Percentiles rank a stretch among this genome's conserved stretches.
Conservation (phyloP, 2,797 vertebrate species). For the Tadarida brasiliensis region DNA sequence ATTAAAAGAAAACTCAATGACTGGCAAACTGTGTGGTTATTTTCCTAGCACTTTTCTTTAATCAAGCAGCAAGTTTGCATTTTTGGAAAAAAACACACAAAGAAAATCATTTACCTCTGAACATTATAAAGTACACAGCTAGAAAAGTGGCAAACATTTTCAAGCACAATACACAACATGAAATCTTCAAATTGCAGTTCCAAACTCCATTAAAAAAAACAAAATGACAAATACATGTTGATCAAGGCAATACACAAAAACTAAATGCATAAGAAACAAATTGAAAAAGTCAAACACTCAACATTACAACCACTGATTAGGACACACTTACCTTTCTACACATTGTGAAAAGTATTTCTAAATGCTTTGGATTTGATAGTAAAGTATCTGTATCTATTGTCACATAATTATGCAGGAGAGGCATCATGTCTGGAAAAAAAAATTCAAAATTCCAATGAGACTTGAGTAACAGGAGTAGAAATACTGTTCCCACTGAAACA, state of each 20-base stretch:
- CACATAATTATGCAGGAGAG: constrained; percentile 98
- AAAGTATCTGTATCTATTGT: constrained; percentile 97
- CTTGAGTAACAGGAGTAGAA: constrained; percentile 8
- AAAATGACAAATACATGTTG: neutral
- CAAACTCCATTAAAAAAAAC: constrained; percentile 19
- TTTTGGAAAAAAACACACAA: constrained; percentile 1
- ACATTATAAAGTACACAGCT: constrained; percentile 25
- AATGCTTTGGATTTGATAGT: constrained; percentile 95
- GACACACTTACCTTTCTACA: constrained; percentile 95
- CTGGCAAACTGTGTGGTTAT: neutral
- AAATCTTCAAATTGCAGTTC: constrained; percentile 1
- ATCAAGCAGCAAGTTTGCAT: constrained; percentile 17
- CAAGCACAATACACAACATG: neutral
- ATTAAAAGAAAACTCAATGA: constrained; percentile 46
- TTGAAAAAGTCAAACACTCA: neutral
- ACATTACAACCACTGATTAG: neutral
- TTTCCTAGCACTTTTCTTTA: constrained; percentile 26
- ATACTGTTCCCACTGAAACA: neutral
- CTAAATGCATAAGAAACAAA: neutral
- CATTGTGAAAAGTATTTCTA: constrained; percentile 98
- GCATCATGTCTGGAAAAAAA: constrained; percentile 96
- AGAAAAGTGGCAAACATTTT: neutral
- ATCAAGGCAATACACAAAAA: constrained; percentile 43
- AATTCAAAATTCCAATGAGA: constrained; percentile 64
- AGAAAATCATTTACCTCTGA: constrained; percentile 4